phyloP scores from a whole-genome alignment of 2,888 invertebrate species.

The Dysmachus trigonus region DNA sequence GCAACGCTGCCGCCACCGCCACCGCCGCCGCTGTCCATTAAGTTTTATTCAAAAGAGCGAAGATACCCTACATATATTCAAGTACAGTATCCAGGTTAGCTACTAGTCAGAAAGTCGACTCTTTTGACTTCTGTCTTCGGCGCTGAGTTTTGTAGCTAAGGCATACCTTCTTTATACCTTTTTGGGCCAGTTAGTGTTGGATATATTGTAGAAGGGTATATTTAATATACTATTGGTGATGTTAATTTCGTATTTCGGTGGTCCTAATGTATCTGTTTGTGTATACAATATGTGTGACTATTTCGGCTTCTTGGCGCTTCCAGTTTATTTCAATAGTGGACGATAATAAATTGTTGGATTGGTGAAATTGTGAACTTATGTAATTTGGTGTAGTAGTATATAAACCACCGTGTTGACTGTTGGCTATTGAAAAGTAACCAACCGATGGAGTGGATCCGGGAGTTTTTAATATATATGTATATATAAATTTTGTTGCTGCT shows the following conservation, averaged over 20 bases:
- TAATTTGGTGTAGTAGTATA: slow-evolving; percentile 32
- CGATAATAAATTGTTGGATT: neutral
- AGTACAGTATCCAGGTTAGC: slow-evolving; percentile 43
- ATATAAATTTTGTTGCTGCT: neutral
- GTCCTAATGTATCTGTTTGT: neutral
- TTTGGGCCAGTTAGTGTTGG: slow-evolving; percentile 23
- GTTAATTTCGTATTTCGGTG: slow-evolving; percentile 34
- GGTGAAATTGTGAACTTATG: slow-evolving; percentile 11
- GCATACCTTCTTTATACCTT: slow-evolving; percentile 15
- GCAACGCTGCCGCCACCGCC: too few relatives aligned
- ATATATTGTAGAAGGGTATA: slow-evolving; percentile 18
- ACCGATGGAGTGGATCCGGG: slow-evolving; percentile 1
- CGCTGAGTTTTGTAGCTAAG: slow-evolving; percentile 9
- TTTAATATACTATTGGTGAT: slow-evolving; percentile 22
- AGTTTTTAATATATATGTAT: slow-evolving; percentile 24
- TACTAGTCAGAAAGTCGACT: slow-evolving; percentile 44
- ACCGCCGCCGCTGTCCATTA: neutral
- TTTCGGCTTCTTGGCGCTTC: neutral
- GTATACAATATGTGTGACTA: neutral
- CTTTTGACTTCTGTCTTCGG: slow-evolving; percentile 42
- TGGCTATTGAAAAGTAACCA: slow-evolving; percentile 10
- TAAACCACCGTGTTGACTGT: neutral
- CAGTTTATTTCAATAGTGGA: neutral
- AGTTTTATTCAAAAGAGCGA: slow-evolving; percentile 10
- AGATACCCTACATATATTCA: slow-evolving; percentile 37